A percentile compares a stretch with the other conserved stretches of the same genome.
These are phyloP conservation scores for Colostygia pectinataria DNA, from an alignment of 2,888 invertebrate species.

Conservation along the genomic window DNA sequence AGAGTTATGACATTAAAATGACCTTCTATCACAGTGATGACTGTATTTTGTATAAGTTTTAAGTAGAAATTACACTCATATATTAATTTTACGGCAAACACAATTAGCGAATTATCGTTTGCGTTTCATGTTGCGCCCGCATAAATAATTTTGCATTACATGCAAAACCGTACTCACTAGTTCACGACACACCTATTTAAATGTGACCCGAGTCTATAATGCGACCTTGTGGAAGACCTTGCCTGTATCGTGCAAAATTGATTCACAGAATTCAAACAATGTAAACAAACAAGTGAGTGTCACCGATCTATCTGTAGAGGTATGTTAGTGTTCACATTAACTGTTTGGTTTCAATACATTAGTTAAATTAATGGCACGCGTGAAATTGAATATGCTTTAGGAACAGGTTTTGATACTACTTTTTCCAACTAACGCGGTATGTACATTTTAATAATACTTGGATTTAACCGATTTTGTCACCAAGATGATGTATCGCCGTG, in stretches of 20 bases:
- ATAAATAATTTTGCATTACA: conserved; percentile 3
- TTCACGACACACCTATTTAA: conserved; percentile 10
- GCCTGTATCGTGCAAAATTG: conserved; percentile 31
- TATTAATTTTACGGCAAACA: no score
- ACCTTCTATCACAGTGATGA: no score
- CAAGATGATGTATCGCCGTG: no score
- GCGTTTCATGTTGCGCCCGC: background rate
- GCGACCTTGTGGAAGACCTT: conserved; percentile 33
- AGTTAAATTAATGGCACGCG: conserved; percentile 25
- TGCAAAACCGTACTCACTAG: background rate
- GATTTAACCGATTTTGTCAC: no score
- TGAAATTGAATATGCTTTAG: no score
- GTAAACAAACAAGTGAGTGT: conserved; percentile 31
- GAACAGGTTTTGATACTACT: no score
- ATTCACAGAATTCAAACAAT: conserved; percentile 30
- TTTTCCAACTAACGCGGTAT: no score
- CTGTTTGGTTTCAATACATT: conserved; percentile 29
- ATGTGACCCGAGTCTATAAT: conserved; percentile 3
- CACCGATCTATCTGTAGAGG: conserved; percentile 17
- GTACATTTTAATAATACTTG: no score
- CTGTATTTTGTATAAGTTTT: background rate
- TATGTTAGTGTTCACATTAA: conserved; percentile 13
- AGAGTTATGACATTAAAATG: background rate
- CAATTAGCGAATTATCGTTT: no score
- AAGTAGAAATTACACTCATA: no score